Percentiles rank a stretch among this genome's conserved stretches.
Evolutionary conservation across 1,140 invertebrate genomes (phyloP).

Genomic region (Babylonia areolata): DNA sequence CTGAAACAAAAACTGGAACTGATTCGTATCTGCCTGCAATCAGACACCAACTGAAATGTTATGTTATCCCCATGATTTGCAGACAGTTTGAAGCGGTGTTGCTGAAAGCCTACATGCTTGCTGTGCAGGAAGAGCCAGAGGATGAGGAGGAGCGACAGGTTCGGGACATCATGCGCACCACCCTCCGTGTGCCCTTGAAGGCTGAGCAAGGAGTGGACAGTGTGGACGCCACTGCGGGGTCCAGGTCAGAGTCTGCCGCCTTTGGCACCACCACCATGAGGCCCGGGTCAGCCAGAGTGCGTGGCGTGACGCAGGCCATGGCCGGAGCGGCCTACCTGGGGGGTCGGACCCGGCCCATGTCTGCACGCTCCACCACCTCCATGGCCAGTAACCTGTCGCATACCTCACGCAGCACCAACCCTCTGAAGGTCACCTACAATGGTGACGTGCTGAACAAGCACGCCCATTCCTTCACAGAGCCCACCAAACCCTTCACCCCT

Average conservation of each 20-base stretch:
- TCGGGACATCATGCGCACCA: constrained; percentile 65
- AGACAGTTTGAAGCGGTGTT: no score
- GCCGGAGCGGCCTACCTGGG: neutral
- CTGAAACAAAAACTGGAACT: no score
- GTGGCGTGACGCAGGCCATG: constrained; percentile 41
- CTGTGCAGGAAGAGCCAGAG: constrained; percentile 66
- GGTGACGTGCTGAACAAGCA: constrained; percentile 70
- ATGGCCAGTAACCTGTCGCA: constrained; percentile 38
- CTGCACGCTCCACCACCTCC: constrained; percentile 46
- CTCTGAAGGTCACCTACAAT: constrained; percentile 60
- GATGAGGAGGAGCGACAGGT: constrained; percentile 67
- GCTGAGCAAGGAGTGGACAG: constrained; percentile 42
- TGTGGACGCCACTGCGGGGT: constrained; percentile 51
- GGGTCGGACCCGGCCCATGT: constrained; percentile 27
- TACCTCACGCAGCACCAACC: constrained; percentile 16
- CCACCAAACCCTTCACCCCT: constrained; percentile 72
- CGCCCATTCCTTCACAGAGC: constrained; percentile 69
- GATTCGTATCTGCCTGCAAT: no score
- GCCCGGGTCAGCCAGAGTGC: constrained; percentile 37
- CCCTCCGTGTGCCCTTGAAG: constrained; percentile 43
- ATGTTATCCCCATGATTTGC: no score
- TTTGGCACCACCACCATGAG: constrained; percentile 34
- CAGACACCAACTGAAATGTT: no score
- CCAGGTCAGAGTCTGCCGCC: constrained; percentile 18
- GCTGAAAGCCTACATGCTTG: no score